A percentile compares a stretch with the other conserved stretches of the same genome.
These are phyloP conservation scores for Thaumetopoea pityocampa DNA, from an alignment of 1,140 invertebrate genomes.

Conservation along the genomic window DNA sequence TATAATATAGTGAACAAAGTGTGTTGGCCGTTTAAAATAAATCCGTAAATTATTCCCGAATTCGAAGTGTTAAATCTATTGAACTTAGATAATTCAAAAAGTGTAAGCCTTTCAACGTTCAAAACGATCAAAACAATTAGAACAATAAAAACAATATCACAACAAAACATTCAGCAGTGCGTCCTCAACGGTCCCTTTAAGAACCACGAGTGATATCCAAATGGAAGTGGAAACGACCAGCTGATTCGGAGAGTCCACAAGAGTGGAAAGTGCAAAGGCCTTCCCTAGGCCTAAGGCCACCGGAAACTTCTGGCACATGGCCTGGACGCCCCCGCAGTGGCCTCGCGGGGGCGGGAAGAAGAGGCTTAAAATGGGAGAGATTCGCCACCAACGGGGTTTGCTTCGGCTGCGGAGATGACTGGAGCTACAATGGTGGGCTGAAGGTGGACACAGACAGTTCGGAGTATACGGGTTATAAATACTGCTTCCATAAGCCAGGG, in stretches of 20 bases:
- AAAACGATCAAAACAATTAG: too few relatives aligned
- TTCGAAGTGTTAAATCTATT: too few relatives aligned
- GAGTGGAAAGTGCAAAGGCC: conserved; percentile 68
- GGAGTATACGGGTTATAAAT: conserved; percentile 69
- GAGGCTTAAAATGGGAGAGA: conserved; percentile 40
- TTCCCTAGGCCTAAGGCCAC: conserved; percentile 34
- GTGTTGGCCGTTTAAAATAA: too few relatives aligned
- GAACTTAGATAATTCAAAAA: too few relatives aligned
- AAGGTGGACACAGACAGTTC: conserved; percentile 65
- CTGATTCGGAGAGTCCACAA: conserved; percentile 49
- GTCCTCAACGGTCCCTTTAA: conserved; percentile 9
- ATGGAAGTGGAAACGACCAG: conserved; percentile 64
- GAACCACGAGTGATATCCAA: conserved; percentile 63
- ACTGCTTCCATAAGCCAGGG: conserved; percentile 52
- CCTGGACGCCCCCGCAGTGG: conserved; percentile 56
- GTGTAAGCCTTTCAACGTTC: too few relatives aligned
- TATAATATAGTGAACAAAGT: too few relatives aligned
- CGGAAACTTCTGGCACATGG: conserved; percentile 56
- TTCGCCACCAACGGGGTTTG: conserved; percentile 58
- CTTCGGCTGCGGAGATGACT: conserved; percentile 61
- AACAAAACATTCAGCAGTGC: conserved; percentile 7
- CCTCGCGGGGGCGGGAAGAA: conserved; percentile 35
- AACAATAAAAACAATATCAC: conserved; percentile 6
- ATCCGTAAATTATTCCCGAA: too few relatives aligned
- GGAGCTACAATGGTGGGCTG: conserved; percentile 55